Evolutionary conservation across 1,140 invertebrate species (phyloP).

Genomic region (Ridgeia piscesae): DNA sequence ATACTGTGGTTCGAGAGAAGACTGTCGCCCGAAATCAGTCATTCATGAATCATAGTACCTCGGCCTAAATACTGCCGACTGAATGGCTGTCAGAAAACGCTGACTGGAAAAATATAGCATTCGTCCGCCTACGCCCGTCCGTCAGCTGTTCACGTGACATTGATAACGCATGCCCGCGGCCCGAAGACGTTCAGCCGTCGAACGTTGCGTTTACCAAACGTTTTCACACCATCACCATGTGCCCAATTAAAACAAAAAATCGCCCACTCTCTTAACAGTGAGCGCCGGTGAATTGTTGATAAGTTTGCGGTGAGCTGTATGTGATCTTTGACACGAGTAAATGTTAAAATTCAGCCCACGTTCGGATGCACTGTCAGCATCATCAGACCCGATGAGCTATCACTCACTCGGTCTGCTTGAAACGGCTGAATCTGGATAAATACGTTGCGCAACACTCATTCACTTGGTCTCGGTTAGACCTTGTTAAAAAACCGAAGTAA

Average conservation of each 20-base stretch:
- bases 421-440: no score
- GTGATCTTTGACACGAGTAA: not conserved
- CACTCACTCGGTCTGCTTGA: no score
- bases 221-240: not conserved
- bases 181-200: not conserved
- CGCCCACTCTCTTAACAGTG: not conserved
- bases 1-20: not conserved
- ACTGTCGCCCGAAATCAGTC: not conserved
- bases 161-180: not conserved
- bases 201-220: not conserved
- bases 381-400: no score
- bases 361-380: no score
- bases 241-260: not conserved
- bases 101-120: not conserved
- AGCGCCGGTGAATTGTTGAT: not conserved
- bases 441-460: no score
- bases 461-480: no score
- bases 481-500: no score
- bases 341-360: not conserved
- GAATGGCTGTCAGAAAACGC: not conserved
- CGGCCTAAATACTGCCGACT: not conserved
- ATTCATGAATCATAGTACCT: not conserved
- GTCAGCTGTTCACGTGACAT: not conserved
- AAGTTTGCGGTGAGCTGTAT: not conserved
- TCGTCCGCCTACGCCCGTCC: not conserved